Base-by-base conservation (phyloP, 2,113 vertebrate genomes). In the Sander vitreus region DNA sequence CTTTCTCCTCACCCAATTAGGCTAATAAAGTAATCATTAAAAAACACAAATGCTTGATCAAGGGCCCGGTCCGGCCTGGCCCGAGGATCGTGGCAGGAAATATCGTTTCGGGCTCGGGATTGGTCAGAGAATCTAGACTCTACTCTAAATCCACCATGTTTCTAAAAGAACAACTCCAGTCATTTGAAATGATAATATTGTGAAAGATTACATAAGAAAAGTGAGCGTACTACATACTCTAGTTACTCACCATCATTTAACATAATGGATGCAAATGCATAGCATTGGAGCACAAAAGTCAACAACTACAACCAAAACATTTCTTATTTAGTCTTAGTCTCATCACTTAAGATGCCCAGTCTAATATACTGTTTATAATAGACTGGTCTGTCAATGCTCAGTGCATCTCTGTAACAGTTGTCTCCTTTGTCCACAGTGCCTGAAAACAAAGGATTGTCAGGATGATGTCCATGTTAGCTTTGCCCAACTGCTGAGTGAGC, bases 381-480 rank as follows among this genome's bases (percentile, higher is more conserved):
- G 5, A 16, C 25, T 23, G 33, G 39, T 64, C n/a, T 43, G 27
- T 16, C 59, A 18, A 15, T 3, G 1, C 33, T 60, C 13, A 15
- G 1, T 54, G 59, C 12, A 13, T 54, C 45, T 45, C 27, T 71
- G 3, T 79, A 81, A 84, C 19, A 19, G 2, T 48, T 33, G 0
- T 76, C 60, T 60, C 60, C 48, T 85, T 79, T 73, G 7, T 84
- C 76, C 72, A 25, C 83, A 95, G 94, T 65, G 84, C 36, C 83
- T 95, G 70, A 87, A 93, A 36, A 90, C 76, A 3, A 14, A 75
- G 16, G 69, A 81, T 55, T 47, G 18, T 18, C 43, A 66, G 12
- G 87, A 93, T 54, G 94, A 96, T 0, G 8, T 96, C 66, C 97
- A 99, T 51, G 81, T 85, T 4, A 82, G 82, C 58, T 97, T 99